Percentiles rank a stretch among this genome's conserved stretches.
Evolutionary conservation across 2,797 vertebrate genomes (phyloP).

Genomic region (Vespertilio murinus): DNA sequence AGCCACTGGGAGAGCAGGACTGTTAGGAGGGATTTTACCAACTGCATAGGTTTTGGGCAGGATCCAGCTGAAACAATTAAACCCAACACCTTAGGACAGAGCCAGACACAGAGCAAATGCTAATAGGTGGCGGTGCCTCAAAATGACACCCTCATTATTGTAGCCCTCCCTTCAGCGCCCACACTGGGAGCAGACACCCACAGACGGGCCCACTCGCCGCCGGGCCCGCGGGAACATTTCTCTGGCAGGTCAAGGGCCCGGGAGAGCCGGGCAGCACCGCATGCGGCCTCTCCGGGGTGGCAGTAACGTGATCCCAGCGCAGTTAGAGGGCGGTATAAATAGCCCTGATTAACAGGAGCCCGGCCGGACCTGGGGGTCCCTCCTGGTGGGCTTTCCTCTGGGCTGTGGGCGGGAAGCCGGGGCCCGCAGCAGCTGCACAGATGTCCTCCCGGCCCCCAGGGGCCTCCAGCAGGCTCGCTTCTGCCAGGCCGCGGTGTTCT

Average conservation of each 20-base stretch:
- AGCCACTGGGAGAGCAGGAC: neutral
- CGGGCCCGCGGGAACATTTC: neutral
- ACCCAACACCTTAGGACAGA: neutral
- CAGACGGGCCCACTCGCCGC: neutral
- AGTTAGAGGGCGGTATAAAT: slow-evolving; percentile 65
- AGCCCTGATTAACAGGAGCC: slow-evolving; percentile 66
- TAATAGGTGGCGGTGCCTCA: neutral
- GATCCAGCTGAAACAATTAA: slow-evolving; percentile 15
- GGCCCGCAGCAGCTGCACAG: slow-evolving; percentile 60
- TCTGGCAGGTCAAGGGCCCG: slow-evolving; percentile 29
- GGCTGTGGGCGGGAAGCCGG: neutral
- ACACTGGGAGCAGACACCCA: neutral
- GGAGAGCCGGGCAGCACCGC: slow-evolving; percentile 18
- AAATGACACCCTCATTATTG: neutral
- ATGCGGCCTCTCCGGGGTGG: neutral
- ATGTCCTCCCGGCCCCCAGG: neutral
- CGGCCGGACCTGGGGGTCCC: neutral
- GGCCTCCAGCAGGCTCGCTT: slow-evolving; percentile 11
- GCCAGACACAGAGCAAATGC: neutral
- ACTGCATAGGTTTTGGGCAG: neutral
- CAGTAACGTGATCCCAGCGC: slow-evolving; percentile 43
- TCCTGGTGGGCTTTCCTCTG: slow-evolving; percentile 63
- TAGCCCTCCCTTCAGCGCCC: neutral
- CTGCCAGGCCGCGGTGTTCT: slow-evolving; percentile 2
- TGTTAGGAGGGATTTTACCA: neutral